Evolutionary conservation across 2,888 invertebrate species (phyloP).

Genomic region (Mythimna loreyi): DNA sequence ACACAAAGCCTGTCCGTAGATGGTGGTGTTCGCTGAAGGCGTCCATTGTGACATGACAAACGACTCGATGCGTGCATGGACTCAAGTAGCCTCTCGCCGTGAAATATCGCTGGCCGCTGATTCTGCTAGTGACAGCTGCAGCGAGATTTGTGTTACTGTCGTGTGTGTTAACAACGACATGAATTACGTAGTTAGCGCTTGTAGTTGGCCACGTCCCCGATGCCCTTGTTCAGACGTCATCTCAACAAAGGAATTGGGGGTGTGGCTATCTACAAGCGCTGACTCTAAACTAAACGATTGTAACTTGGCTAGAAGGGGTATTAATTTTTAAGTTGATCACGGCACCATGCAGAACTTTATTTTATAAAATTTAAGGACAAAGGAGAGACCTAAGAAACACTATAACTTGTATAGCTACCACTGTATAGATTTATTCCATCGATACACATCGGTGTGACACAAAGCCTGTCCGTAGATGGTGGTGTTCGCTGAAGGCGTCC

Average conservation of each 20-base stretch:
- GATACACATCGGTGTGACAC: constrained; percentile 29
- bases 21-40: constrained; percentile 63
- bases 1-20: constrained; percentile 54
- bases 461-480: constrained; percentile 60
- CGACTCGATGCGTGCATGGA: constrained; percentile 71
- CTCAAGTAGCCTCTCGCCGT: constrained; percentile 60
- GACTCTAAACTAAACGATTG: too few species aligned
- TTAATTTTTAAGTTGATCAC: too few species aligned
- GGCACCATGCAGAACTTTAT: too few species aligned
- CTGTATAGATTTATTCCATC: background rate
- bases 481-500: constrained; percentile 64
- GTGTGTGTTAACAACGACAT: constrained; percentile 36
- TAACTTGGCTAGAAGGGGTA: too few species aligned
- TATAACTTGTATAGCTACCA: background rate
- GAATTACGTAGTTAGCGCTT: constrained; percentile 30
- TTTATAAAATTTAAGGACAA: too few species aligned
- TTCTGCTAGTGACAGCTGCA: constrained; percentile 58
- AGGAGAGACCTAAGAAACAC: too few species aligned
- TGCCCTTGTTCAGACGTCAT: too few species aligned
- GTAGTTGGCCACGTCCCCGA: too few species aligned
- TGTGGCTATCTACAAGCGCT: too few species aligned
- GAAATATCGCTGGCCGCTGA: constrained; percentile 60
- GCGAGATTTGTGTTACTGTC: constrained; percentile 58
- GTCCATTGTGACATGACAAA: constrained; percentile 78
- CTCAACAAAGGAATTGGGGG: too few species aligned